Evolutionary conservation across 2,888 invertebrate species (phyloP).

Genomic region (Coecobrya sp.): DNA sequence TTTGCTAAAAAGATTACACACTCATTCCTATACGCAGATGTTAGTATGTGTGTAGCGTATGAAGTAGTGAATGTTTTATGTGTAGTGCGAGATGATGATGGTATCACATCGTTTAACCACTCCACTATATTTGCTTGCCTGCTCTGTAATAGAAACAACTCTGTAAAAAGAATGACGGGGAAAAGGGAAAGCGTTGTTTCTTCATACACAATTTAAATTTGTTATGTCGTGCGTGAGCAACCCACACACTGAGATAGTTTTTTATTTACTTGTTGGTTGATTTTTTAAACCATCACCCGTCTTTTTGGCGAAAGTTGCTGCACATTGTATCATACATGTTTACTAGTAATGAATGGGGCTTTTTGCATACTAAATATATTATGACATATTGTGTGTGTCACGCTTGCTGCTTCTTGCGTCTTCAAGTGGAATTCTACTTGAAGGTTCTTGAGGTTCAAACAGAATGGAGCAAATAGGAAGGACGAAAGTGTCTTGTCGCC

Average conservation of each 20-base stretch:
- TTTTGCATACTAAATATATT: slow-evolving; percentile 54
- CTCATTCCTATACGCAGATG: not conserved
- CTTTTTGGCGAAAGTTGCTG: not conserved
- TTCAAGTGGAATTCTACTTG: not conserved
- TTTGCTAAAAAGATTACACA: slow-evolving; percentile 42
- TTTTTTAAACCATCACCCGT: not conserved
- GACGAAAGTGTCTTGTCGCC: slow-evolving; percentile 24
- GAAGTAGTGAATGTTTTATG: slow-evolving; percentile 46
- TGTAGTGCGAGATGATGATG: slow-evolving; percentile 45
- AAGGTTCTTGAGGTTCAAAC: not conserved
- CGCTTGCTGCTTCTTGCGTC: slow-evolving; percentile 5
- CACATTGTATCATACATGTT: not conserved
- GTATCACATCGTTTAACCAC: slow-evolving; percentile 59
- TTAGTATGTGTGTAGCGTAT: not conserved
- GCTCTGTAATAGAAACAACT: slow-evolving; percentile 21
- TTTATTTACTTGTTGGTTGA: slow-evolving; percentile 52
- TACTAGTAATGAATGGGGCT: slow-evolving; percentile 44
- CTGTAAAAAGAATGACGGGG: slow-evolving; percentile 8
- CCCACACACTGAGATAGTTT: not conserved
- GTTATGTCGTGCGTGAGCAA: slow-evolving; percentile 45
- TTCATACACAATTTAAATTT: slow-evolving; percentile 31
- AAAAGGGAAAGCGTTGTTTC: not conserved
- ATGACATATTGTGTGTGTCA: slow-evolving; percentile 27
- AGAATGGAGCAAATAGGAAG: not conserved
- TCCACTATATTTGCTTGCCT: slow-evolving; percentile 29